A percentile compares a stretch with the other conserved stretches of the same genome.
Evolutionary conservation across 2,797 vertebrate genomes (phyloP).

Genomic region (Oreochromis mossambicus): DNA sequence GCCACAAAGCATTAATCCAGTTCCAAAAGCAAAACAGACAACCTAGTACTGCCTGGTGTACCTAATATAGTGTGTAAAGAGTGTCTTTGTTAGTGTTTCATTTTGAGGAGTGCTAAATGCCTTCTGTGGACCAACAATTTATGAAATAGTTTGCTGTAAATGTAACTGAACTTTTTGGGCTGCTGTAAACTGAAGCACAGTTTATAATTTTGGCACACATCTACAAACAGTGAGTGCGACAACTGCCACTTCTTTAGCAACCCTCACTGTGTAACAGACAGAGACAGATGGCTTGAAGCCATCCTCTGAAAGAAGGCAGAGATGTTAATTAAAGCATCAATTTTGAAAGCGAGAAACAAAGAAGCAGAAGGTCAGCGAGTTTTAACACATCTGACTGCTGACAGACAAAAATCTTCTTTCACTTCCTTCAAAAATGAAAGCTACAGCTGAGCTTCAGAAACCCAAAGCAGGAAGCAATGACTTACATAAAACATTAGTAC

Average conservation of each 20-base stretch:
- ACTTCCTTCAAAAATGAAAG: conserved; percentile 6
- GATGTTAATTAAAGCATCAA: background rate
- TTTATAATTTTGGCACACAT: background rate
- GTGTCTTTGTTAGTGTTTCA: background rate
- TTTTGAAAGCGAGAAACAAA: background rate
- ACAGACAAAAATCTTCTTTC: background rate
- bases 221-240: background rate
- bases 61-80: background rate
- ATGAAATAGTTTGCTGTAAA: background rate
- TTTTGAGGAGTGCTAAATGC: background rate
- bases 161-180: background rate
- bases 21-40: background rate
- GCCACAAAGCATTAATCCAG: background rate
- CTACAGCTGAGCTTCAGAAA: background rate
- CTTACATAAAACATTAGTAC: background rate
- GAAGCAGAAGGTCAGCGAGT: background rate
- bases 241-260: background rate
- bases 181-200: background rate
- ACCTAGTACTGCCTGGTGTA: background rate
- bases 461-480: background rate
- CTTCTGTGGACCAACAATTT: background rate
- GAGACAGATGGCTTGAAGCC: background rate
- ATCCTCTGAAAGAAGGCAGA: background rate
- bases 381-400: background rate
- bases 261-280: background rate